Evolutionary conservation across 2,888 invertebrate genomes (phyloP), one percentile per base, ranked within the genome.

Genomic region (Lithophane socia): DNA sequence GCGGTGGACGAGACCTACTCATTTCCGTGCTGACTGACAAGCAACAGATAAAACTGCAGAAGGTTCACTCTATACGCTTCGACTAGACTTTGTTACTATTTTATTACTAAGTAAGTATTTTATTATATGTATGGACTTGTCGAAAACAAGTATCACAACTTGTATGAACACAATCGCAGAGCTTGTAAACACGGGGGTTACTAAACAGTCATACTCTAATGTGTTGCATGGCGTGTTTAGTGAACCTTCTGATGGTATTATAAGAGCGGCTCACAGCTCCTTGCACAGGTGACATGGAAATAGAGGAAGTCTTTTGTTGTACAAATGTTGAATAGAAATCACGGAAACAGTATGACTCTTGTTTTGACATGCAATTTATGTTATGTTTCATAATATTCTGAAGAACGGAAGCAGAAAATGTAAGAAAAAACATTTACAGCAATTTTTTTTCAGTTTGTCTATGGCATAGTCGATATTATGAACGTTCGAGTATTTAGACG

Each of bases 221-320:
- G 0, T 49, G 47, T 66, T 47, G 29, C 29, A 29, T 29, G 3
- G 12, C 12, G 3, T 71, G 4, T n/a, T 18, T 1, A 63, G 37
- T 68, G 0, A 18, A 5, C 52, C 71, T 86, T 86, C 74, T 78
- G 10, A 2, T 65, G 63, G 18, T 47, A 54, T n/a, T 18, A 24
- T 21, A 68, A 52, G 16, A 56, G 54, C 12, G 73, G 73, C 73
- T 86, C 63, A 64, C 61, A 85, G 49, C 75, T 75, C 75, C 75
- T 86, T 73, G 54, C 47, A 68, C 71, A 74, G 80, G 80, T 84
- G 86, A 86, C 83, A 65, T 74, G 86, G 71, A 83, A 83, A 83
- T 86, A 72, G 52, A 86, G 73, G 71, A 83, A 70, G 67, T 65
- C 80, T 79, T 84, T 75, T 86, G 69, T 83, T 79, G 70, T 71